A percentile compares a stretch with the other conserved stretches of the same genome.
Conservation (phyloP, 2,888 invertebrate genomes). For the Crepidodera aurea region DNA sequence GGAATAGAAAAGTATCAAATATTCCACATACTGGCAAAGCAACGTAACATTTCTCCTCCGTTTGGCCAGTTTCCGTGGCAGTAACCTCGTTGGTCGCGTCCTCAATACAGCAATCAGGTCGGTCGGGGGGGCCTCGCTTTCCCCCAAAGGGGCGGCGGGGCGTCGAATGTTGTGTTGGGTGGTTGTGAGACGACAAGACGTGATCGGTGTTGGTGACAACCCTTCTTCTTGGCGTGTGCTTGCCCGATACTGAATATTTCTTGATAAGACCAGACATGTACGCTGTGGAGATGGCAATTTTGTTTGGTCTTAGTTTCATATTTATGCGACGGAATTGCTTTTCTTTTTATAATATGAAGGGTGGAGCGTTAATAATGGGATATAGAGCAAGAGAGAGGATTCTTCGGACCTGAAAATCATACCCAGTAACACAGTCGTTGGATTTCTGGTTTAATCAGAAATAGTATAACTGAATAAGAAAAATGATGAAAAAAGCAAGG, state of each 20-base stretch:
- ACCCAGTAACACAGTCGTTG: no score
- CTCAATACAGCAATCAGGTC: slow-evolving; percentile 53
- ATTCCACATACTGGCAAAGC: slow-evolving; percentile 2
- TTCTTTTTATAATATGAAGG: no score
- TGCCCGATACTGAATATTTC: slow-evolving; percentile 30
- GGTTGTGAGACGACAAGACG: slow-evolving; percentile 34
- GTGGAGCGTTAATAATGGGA: no score
- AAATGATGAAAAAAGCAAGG: no score
- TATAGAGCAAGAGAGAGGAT: no score
- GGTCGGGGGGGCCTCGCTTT: slow-evolving; percentile 33
- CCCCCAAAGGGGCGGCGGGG: neutral
- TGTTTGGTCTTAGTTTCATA: neutral
- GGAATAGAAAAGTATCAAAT: slow-evolving; percentile 12
- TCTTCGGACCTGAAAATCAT: no score
- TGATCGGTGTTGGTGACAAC: slow-evolving; percentile 41
- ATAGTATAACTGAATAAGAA: no score
- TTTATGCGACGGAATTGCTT: no score
- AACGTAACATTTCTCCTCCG: slow-evolving; percentile 18
- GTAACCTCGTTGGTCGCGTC: slow-evolving; percentile 49
- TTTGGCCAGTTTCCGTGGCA: slow-evolving; percentile 44
- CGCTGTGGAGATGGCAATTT: slow-evolving; percentile 16
- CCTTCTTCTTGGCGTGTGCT: slow-evolving; percentile 3
- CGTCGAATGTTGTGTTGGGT: neutral
- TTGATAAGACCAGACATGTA: slow-evolving; percentile 18
- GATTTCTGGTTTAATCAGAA: no score